phyloP scores from a whole-genome alignment of 2,113 vertebrate genomes.

The Colinus virginianus region DNA sequence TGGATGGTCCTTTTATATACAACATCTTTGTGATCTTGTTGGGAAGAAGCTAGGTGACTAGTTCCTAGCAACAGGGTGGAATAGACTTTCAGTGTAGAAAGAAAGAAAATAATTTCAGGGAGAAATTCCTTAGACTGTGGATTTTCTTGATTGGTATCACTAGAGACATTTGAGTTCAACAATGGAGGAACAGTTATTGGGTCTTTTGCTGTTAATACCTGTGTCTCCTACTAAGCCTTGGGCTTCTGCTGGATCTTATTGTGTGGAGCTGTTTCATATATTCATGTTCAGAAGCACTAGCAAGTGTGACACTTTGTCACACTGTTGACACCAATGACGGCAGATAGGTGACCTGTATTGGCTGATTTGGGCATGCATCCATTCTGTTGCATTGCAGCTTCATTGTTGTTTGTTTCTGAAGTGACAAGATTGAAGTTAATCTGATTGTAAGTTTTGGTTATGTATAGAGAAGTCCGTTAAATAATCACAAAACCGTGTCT shows the following conservation, averaged over 20 bases:
- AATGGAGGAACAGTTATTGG: background rate
- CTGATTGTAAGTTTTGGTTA: background rate
- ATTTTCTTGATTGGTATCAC: background rate
- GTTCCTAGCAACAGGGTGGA: background rate
- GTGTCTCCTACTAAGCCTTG: background rate
- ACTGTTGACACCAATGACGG: background rate
- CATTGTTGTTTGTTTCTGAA: background rate
- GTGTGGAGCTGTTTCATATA: background rate
- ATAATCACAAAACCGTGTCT: background rate
- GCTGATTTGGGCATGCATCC: background rate
- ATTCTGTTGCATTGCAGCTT: background rate
- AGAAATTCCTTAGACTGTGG: background rate
- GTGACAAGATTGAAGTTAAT: background rate
- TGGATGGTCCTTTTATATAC: background rate
- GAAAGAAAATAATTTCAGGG: background rate
- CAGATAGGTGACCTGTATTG: background rate
- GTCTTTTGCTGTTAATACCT: background rate
- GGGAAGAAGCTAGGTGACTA: background rate
- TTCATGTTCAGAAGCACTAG: background rate
- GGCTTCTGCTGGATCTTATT: background rate
- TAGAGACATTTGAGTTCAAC: background rate
- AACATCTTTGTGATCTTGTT: background rate
- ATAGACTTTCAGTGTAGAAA: background rate
- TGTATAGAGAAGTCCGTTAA: background rate
- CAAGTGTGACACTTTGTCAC: background rate